These are phyloP conservation scores for Tenthredo livida DNA, from an alignment of 2,888 invertebrate genomes.

Conservation along the genomic window DNA sequence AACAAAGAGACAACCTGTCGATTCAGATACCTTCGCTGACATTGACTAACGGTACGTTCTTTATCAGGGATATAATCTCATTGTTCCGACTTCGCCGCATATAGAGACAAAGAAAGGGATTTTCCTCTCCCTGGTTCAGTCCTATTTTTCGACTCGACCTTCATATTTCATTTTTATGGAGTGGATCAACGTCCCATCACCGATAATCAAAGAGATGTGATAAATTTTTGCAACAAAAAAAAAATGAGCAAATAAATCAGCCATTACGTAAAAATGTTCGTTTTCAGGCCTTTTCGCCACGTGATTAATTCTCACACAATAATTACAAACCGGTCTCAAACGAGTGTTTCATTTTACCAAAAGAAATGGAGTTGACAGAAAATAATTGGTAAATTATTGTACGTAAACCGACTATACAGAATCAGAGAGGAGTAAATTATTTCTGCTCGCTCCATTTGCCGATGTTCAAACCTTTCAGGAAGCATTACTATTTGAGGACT, in stretches of 20 bases:
- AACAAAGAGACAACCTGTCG: slow-evolving; percentile 8
- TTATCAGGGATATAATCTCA: slow-evolving; percentile 24
- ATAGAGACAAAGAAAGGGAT: slow-evolving; percentile 5
- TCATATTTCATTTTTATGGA: slow-evolving; percentile 4
- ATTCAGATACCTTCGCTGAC: background rate
- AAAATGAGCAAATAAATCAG: background rate
- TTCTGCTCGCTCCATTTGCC: slow-evolving; percentile 13
- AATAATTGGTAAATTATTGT: background rate
- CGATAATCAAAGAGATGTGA: background rate
- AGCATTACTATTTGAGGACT: slow-evolving; percentile 6
- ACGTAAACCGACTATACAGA: background rate
- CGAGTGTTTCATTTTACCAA: no score
- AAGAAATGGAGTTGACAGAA: background rate
- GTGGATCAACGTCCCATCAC: background rate
- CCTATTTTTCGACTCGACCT: background rate
- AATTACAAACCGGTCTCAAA: background rate
- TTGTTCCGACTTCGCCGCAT: background rate
- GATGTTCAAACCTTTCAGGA: background rate
- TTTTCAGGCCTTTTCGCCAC: background rate
- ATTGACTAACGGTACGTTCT: slow-evolving; percentile 21
- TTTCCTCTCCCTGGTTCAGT: background rate
- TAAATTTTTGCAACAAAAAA: background rate
- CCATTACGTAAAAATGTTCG: no score
- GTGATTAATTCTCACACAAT: background rate
- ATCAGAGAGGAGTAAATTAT: slow-evolving; percentile 15